These are phyloP conservation scores for Hydropsyche tenuis DNA, from an alignment of 1,140 invertebrate species.

Conservation along the genomic window DNA sequence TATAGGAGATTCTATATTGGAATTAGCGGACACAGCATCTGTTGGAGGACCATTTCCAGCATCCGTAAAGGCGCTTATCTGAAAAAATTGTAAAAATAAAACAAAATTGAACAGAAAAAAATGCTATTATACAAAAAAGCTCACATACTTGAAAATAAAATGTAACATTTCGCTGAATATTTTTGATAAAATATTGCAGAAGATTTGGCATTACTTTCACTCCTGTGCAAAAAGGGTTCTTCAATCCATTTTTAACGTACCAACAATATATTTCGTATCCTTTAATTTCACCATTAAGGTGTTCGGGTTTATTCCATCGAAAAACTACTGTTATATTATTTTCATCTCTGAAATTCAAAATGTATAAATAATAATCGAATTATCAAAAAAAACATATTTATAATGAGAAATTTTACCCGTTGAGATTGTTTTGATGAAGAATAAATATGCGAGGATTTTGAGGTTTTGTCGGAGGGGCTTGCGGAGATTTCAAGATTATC, in stretches of 20 bases:
- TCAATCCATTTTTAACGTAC: conserved; percentile 55
- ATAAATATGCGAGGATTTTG: conserved; percentile 73
- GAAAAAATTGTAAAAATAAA: conserved; percentile 23
- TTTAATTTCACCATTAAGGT: conserved; percentile 75
- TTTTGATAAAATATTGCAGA: conserved; percentile 64
- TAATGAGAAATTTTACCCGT: conserved; percentile 41
- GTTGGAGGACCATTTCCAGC: conserved; percentile 75
- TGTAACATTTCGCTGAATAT: conserved; percentile 67
- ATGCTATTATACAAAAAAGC: not conserved
- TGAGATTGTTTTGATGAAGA: conserved; percentile 55
- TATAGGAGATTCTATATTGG: conserved; percentile 73
- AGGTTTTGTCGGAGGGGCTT: conserved; percentile 76
- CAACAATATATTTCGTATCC: conserved; percentile 77
- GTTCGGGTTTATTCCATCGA: conserved; percentile 78
- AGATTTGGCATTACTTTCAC: conserved; percentile 54
- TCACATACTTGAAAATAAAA: conserved; percentile 76
- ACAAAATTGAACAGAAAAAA: not conserved
- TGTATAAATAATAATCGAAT: conserved; percentile 14
- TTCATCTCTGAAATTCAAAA: conserved; percentile 56
- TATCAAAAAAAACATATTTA: not conserved
- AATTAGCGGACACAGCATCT: conserved; percentile 66
- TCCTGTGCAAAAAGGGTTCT: conserved; percentile 54
- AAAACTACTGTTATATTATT: conserved; percentile 65
- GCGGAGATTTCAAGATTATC: conserved; percentile 68
- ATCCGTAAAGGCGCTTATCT: conserved; percentile 80